Percentiles rank a stretch among this genome's conserved stretches.
phyloP scores from a whole-genome alignment of 1,140 invertebrate species.

The Tenebrio molitor region DNA sequence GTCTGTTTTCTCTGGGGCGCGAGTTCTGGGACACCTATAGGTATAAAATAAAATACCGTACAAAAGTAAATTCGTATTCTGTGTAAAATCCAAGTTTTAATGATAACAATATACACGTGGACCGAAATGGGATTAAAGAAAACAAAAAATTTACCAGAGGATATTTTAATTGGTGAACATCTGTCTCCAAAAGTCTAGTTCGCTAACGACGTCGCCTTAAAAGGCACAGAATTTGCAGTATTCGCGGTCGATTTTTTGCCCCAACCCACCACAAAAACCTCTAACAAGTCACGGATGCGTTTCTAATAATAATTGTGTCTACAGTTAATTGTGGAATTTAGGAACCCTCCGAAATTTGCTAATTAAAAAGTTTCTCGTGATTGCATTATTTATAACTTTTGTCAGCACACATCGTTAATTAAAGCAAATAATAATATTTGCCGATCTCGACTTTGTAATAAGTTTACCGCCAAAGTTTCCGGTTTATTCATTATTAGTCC shows the following conservation, averaged over 20 bases:
- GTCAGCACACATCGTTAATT: constrained; percentile 49
- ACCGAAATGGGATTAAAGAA: neutral
- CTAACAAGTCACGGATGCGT: constrained; percentile 23
- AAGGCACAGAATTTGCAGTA: constrained; percentile 40
- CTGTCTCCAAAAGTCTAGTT: constrained; percentile 40
- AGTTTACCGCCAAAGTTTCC: constrained; percentile 54
- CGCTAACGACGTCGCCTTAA: constrained; percentile 44
- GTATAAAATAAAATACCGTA: no score
- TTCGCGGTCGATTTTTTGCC: constrained; percentile 17
- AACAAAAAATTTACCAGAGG: constrained; percentile 32
- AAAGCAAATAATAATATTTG: constrained; percentile 55
- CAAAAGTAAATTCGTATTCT: no score
- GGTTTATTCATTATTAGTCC: constrained; percentile 52
- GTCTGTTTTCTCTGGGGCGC: no score
- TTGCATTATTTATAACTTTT: constrained; percentile 35
- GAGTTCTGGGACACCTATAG: no score
- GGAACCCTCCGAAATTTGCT: constrained; percentile 6
- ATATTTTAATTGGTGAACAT: constrained; percentile 47
- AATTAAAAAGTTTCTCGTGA: constrained; percentile 1
- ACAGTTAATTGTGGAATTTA: neutral
- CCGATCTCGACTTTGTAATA: constrained; percentile 52
- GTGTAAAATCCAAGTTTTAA: no score
- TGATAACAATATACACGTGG: no score
- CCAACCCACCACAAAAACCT: neutral
- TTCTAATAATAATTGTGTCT: constrained; percentile 30